Base-by-base conservation (phyloP, 2,797 vertebrate species). In the Pelodytes ibericus region DNA sequence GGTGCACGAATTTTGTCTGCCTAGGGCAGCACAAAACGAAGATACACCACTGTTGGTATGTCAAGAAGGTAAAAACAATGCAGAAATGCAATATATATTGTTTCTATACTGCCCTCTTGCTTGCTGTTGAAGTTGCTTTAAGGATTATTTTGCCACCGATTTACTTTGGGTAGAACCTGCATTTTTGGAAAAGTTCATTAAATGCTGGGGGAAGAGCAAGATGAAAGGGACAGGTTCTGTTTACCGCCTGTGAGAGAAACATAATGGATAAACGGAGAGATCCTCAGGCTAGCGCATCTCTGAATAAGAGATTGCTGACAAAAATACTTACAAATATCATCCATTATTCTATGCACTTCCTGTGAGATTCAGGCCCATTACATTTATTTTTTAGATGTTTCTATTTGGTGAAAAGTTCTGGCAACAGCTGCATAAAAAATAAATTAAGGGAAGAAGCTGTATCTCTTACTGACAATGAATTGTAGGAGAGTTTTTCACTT, bases 241-340 rank as follows among this genome's bases (percentile, higher is more conserved):
- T 53, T 53, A 53, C 49, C n/a, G n/a, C 18, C 49, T 20, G 49
- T 53, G 49, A 53, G 24, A 58, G 56, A 24, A 27, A 58, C 24
- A 4, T 29, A 58, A 58, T 58, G 56, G 56, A 58, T 53, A 53
- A 53, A 53, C 20, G 6, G 49, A 53, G 49, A 25, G 6, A 22
- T 60, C 27, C 20, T 56, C 13, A 26, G 30, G 30, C 30, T 7
- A 8, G 24, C 9, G 27, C 49, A 22, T 16, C 13, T 58, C 25
- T 47, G 6, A 74, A 74, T 22, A 49, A 59, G 63, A 49, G 4
- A 59, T 51, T 20, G 26, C 53, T 66, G 72, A 69, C 65, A 53
- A 74, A 33, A 68, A 33, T 58, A 69, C 64, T 74, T 60, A 13
- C 8, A 13, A 16, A 33, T 22, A 22, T 20, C 9, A 16, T 31